A percentile compares a stretch with the other conserved stretches of the same genome.
Conservation (phyloP, 2,113 vertebrate species). For the Callipepla californica region DNA sequence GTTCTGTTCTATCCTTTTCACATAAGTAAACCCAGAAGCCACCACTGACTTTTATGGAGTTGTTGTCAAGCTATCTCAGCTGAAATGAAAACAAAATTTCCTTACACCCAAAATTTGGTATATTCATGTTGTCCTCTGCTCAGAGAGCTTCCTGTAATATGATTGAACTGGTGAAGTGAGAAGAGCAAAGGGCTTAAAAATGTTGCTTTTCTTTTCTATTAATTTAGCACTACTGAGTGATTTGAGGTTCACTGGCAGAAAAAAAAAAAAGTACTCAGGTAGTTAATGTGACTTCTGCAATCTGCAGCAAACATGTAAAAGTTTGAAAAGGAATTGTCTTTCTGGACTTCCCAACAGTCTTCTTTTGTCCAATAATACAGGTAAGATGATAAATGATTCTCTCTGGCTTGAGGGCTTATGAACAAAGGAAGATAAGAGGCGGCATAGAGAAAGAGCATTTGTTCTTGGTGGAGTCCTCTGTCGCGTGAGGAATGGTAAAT, state of each 20-base stretch:
- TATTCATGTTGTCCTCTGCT: not conserved
- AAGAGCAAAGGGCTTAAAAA: not conserved
- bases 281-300: not conserved
- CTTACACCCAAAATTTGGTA: not conserved
- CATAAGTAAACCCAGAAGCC: not conserved
- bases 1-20: not conserved
- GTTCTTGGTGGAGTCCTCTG: not conserved
- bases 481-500: not conserved
- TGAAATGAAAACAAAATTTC: not conserved
- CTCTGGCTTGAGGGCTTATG: slow-evolving; percentile 16
- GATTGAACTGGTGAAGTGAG: not conserved
- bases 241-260: not conserved
- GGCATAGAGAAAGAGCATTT: not conserved
- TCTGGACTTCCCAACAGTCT: not conserved
- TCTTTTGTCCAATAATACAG: not conserved
- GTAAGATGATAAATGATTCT: not conserved
- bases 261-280: not conserved
- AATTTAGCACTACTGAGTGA: not conserved
- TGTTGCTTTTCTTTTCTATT: not conserved
- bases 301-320: not conserved
- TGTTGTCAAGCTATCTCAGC: not conserved
- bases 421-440: slow-evolving; percentile 4
- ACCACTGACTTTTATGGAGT: not conserved
- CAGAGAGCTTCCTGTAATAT: not conserved
- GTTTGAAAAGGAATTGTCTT: not conserved